Base-by-base conservation (phyloP, 2,797 vertebrate genomes). In the Zenarchopterus dispar region DNA sequence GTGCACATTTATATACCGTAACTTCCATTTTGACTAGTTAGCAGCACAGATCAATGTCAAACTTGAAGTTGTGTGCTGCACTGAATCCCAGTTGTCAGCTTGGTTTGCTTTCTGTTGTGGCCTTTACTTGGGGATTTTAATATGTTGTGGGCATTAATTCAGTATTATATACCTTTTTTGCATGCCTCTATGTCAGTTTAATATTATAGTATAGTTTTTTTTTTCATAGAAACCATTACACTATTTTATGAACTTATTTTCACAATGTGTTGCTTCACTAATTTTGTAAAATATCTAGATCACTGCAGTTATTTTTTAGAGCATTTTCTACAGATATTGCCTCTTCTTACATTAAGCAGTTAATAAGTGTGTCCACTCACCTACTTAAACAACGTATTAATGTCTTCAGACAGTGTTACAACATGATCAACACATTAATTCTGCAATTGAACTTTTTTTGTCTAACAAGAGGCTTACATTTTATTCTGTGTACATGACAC, bases 401-500 rank as follows among this genome's bases (percentile, higher is more conserved):
- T 53, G 54, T 60, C 44, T 43, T 66, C 23, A 39, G 61, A 61
- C 66, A 70, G 78, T 81, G 63, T 70, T 60, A 60, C 49, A n/a
- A 75, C 70, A 48, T 67, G 28, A 74, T 79, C 64, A 60, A 66
- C 53, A 69, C 64, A 56, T 39, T 60, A 72, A 55, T 36, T 52
- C 64, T 21, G 52, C 53, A 62, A 55, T 65, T 57, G n/a, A 62
- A 72, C 52, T 36, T 36, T 67, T 48, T 17, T 73, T 56, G 58
- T 50, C 59, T 61, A 36, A 18, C 56, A 41, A 67, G 60, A 76
- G 39, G 57, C 78, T 75, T 73, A 57, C 54, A 47, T 82, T 72
- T 57, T 71, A 62, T 72, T 72, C 52, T 78, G 31, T 39, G 36
- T 62, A 67, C 77, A 81, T 74, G 54, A 62, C 81, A 73, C 73